Conservation (phyloP, 2,888 invertebrate genomes). For the Dorcus hopei region DNA sequence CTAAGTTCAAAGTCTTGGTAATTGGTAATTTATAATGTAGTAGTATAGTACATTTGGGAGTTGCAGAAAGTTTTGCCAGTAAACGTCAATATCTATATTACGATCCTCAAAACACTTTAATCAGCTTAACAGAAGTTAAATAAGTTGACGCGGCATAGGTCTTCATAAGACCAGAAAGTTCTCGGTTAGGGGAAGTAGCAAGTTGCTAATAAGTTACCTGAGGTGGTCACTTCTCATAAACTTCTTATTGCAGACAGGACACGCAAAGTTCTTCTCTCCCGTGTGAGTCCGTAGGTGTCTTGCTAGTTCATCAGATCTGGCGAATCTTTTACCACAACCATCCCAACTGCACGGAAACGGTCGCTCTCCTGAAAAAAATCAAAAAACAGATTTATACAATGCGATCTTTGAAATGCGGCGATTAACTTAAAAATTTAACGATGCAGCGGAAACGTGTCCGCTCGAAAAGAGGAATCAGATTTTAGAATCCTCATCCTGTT, state of each 20-base stretch:
- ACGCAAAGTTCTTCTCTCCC: constrained; percentile 63
- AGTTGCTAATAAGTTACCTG: constrained; percentile 43
- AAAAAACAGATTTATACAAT: neutral
- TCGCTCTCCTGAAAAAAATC: constrained; percentile 54
- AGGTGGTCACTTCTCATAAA: constrained; percentile 66
- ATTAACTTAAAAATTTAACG: neutral
- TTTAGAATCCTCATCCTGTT: no score
- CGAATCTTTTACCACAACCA: constrained; percentile 62
- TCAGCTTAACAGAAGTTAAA: neutral
- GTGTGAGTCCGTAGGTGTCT: constrained; percentile 63
- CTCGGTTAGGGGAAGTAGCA: neutral
- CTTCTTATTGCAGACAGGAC: constrained; percentile 61
- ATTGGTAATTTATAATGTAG: no score
- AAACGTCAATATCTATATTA: no score
- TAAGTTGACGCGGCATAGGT: neutral
- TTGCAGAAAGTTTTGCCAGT: no score
- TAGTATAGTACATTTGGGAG: no score
- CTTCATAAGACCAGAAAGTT: no score
- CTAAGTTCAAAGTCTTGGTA: no score
- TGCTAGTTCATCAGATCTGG: constrained; percentile 63
- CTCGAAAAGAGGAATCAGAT: no score
- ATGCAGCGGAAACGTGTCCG: no score
- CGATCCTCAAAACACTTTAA: neutral
- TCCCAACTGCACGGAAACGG: constrained; percentile 63
- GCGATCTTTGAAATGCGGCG: neutral